phyloP scores from a whole-genome alignment of 2,888 invertebrate genomes.

The Tribolium freemani region DNA sequence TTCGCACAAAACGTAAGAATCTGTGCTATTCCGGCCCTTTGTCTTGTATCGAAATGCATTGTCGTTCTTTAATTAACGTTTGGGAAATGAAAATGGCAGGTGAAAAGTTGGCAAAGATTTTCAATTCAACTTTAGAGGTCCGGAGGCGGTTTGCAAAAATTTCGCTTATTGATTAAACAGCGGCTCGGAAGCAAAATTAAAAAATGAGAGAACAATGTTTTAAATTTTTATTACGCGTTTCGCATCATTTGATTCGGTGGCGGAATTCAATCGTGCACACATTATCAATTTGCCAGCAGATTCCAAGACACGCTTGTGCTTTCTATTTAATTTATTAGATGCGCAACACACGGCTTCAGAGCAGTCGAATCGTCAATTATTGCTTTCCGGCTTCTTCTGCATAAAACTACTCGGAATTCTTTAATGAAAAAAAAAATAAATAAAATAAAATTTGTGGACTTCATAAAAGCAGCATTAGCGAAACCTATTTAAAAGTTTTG shows the following conservation, averaged over 20 bases:
- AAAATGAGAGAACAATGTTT: not conserved
- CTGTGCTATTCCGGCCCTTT: constrained; percentile 49
- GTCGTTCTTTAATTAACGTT: constrained; percentile 7
- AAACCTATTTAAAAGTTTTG: too few relatives aligned
- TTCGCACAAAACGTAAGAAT: constrained; percentile 60
- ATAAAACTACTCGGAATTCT: too few relatives aligned
- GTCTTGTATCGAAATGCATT: not conserved
- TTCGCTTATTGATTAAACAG: not conserved
- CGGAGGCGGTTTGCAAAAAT: not conserved
- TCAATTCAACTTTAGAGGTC: constrained; percentile 3
- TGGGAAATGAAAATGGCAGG: constrained; percentile 14
- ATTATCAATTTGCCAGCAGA: not conserved
- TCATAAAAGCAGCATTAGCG: too few relatives aligned
- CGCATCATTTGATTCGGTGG: not conserved
- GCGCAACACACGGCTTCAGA: too few relatives aligned
- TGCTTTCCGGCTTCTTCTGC: too few relatives aligned
- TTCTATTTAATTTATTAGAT: constrained; percentile 23
- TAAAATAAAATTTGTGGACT: too few relatives aligned
- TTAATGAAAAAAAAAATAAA: too few relatives aligned
- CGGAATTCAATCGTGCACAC: not conserved
- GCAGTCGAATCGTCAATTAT: constrained; percentile 21
- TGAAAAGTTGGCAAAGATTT: constrained; percentile 9
- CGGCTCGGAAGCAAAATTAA: not conserved
- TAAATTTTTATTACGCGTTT: not conserved
- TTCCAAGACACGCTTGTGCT: not conserved